Percentiles rank a stretch among this genome's conserved stretches.
Conservation (phyloP, 2,797 vertebrate species). For the Pygocentrus nattereri region DNA sequence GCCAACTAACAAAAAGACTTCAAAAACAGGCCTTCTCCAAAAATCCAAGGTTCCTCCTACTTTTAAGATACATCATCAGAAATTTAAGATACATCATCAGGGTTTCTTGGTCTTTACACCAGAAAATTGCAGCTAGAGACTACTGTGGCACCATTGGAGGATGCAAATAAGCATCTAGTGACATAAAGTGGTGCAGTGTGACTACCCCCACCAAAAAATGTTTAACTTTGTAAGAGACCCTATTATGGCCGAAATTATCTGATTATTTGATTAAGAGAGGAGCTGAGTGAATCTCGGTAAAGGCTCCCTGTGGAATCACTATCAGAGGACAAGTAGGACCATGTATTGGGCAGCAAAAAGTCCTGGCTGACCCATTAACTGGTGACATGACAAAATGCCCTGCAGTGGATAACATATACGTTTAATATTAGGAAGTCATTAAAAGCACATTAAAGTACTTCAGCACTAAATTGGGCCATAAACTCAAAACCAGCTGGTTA, state of each 20-base stretch:
- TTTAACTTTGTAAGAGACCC: not conserved
- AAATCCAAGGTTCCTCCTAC: too few species aligned
- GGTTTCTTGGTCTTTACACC: too few species aligned
- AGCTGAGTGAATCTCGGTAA: not conserved
- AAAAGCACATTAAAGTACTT: conserved; percentile 18
- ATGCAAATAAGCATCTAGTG: too few species aligned
- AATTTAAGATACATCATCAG: too few species aligned
- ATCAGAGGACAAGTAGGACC: not conserved
- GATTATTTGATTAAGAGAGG: not conserved
- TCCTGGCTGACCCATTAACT: not conserved
- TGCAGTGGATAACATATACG: conserved; percentile 1
- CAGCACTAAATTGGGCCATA: not conserved
- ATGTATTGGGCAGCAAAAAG: not conserved
- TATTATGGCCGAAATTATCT: not conserved
- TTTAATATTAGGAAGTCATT: not conserved
- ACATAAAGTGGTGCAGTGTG: too few species aligned
- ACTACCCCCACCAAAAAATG: too few species aligned
- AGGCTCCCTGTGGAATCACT: not conserved
- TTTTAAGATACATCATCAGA: too few species aligned
- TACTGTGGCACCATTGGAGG: too few species aligned
- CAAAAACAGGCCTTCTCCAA: too few species aligned
- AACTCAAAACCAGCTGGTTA: not conserved
- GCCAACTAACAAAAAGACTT: too few species aligned
- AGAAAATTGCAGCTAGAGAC: too few species aligned
- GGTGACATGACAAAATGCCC: conserved; percentile 1